A percentile compares a stretch with the other conserved stretches of the same genome.
Evolutionary conservation across 2,888 invertebrate species (phyloP).

Genomic region (Ormyrus nitidulus): DNA sequence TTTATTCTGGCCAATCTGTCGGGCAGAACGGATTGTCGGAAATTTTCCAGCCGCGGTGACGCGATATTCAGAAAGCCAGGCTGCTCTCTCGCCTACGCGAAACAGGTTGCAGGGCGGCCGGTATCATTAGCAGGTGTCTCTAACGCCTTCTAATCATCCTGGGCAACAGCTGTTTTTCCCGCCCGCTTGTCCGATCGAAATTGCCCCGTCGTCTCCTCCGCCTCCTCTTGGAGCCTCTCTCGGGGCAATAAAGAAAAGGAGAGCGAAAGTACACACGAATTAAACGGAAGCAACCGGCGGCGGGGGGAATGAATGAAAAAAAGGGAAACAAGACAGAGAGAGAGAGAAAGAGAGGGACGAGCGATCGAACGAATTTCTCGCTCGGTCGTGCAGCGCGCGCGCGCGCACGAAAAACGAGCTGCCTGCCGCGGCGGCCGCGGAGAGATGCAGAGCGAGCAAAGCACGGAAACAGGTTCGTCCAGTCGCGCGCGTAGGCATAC

Average conservation of each 20-base stretch:
- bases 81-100: no score
- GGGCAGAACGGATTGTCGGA: no score
- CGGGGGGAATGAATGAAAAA: not conserved
- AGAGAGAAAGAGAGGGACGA: not conserved
- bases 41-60: no score
- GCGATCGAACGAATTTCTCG: constrained; percentile 45
- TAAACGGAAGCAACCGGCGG: constrained; percentile 39
- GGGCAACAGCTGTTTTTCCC: not conserved
- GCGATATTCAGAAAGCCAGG: not conserved
- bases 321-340: constrained; percentile 14
- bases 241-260: constrained; percentile 11
- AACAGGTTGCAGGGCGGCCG: not conserved
- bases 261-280: constrained; percentile 28
- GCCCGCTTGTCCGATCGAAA: not conserved
- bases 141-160: constrained; percentile 8
- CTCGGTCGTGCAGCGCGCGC: not conserved
- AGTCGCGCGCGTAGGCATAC: constrained; percentile 32
- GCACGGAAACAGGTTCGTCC: constrained; percentile 57
- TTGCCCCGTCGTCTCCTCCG: not conserved
- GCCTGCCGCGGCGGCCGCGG: constrained; percentile 10
- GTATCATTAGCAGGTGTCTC: constrained; percentile 2
- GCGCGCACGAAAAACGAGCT: constrained; percentile 39
- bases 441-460: constrained; percentile 35
- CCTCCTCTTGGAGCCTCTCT: not conserved
- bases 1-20: no score